A percentile compares a stretch with the other conserved stretches of the same genome.
phyloP scores from a whole-genome alignment of 2,113 vertebrate species.

The Morone saxatilis region DNA sequence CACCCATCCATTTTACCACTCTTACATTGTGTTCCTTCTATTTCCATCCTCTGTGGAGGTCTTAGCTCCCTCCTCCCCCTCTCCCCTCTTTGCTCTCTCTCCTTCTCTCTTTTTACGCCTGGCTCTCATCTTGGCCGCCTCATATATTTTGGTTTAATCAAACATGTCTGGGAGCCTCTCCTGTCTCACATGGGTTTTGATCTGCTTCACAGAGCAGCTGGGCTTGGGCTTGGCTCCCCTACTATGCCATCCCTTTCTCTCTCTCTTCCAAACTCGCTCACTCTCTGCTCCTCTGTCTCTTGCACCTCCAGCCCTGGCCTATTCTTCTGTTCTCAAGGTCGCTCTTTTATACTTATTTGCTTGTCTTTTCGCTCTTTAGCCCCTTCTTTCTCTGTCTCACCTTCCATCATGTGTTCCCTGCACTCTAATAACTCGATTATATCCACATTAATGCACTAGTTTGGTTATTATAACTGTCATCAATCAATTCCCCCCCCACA shows the following conservation, averaged over 20 bases:
- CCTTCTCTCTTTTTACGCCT: conserved; percentile 39
- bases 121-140: conserved; percentile 66
- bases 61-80: conserved; percentile 34
- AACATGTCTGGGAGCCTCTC: conserved; percentile 73
- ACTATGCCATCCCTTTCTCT: conserved; percentile 46
- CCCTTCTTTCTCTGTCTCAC: background rate
- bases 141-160: conserved; percentile 75
- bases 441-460: background rate
- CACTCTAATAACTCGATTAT: background rate
- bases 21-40: conserved; percentile 1
- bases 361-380: background rate
- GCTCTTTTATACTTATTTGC: background rate
- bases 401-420: background rate
- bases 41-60: conserved; percentile 30
- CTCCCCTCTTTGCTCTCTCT: background rate
- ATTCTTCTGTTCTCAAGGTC: conserved; percentile 17
- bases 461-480: background rate
- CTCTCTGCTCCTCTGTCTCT: conserved; percentile 26
- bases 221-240: conserved; percentile 35
- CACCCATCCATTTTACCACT: background rate
- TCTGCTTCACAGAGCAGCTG: conserved; percentile 71
- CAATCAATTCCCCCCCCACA: background rate
- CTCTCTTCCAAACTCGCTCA: conserved; percentile 25
- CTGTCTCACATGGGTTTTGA: conserved; percentile 68
- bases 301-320: background rate